These are phyloP conservation scores for Hyles euphorbiae DNA, from an alignment of 1,140 invertebrate genomes.

Conservation along the genomic window DNA sequence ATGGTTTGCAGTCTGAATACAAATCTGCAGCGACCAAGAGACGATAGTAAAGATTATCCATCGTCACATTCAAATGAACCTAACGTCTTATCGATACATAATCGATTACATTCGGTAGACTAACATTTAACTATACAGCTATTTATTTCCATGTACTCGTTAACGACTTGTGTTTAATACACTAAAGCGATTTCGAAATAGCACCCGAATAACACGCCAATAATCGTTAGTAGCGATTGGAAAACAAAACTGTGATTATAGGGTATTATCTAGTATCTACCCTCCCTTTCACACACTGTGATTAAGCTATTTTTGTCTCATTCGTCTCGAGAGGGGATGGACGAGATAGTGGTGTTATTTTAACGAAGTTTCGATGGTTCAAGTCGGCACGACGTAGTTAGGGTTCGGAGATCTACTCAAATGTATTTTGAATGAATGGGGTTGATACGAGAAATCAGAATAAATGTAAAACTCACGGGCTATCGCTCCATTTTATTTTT, in stretches of 20 bases:
- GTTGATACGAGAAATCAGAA: too few relatives aligned
- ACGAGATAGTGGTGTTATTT: slow-evolving; percentile 66
- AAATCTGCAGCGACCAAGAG: too few relatives aligned
- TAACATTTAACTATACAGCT: background rate
- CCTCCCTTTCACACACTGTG: slow-evolving; percentile 33
- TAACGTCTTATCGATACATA: background rate
- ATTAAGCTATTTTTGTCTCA: slow-evolving; percentile 35
- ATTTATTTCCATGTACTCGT: slow-evolving; percentile 57
- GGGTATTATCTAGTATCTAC: slow-evolving; percentile 54
- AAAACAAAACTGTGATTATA: slow-evolving; percentile 78
- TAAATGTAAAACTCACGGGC: too few relatives aligned
- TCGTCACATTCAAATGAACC: background rate
- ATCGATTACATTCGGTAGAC: background rate
- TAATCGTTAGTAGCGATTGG: slow-evolving; percentile 77
- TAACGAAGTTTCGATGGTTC: slow-evolving; percentile 72
- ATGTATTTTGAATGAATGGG: too few relatives aligned
- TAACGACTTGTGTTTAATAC: slow-evolving; percentile 64
- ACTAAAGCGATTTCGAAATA: slow-evolving; percentile 72
- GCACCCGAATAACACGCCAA: slow-evolving; percentile 74
- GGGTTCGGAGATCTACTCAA: slow-evolving; percentile 22
- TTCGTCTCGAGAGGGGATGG: slow-evolving; percentile 46
- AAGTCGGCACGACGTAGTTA: slow-evolving; percentile 24
- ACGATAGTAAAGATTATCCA: too few relatives aligned
- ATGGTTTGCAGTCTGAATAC: too few relatives aligned
- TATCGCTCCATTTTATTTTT: too few relatives aligned